Base-by-base conservation (phyloP, 2,888 invertebrate genomes). In the Caenorhabditis sulstoni region DNA sequence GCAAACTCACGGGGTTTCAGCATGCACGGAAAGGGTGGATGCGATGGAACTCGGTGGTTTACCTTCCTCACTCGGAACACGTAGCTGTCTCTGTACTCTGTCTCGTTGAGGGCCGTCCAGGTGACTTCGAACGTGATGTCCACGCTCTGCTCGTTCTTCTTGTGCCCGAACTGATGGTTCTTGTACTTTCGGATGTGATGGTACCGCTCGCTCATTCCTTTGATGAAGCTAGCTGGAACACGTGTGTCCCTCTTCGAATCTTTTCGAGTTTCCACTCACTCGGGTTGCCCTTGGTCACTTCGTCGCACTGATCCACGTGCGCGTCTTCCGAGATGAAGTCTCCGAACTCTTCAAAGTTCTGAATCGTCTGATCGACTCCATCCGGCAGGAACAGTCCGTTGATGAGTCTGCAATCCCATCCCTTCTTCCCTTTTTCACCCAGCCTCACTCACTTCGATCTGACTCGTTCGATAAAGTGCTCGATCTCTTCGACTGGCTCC, bases 331-430 rank as follows among this genome's bases (percentile, higher is more conserved):
- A 4, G 12, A 67, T 49, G 12, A 47, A 50, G 12, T 67, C 67
- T 18, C 67, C 67, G 23, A 67, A 58, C 0, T 58, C 67, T 50
- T 67, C 67, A 49, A 67, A 67, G 16, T 58, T 14, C 23, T 50
- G 23, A 9, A 58, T 7, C n/a, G 22, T 58, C n/a, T 58, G 49
- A 0, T n/a, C 8, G 3, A 1, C 41, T 5, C 65, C 55, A n/a
- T 65, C 50, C 2, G 65, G 65, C 9, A 67, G 41, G 20, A 67
- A 67, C 41, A 67, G 41, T 5, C 41, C 58, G 45, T 22, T 58
- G 5, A 14, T 12, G 12, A 67, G 58, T 29, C 67, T 67, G 7
- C 47, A 47, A 12, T 2, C n/a, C 3, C 29, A 18, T 59, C 11
- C 16, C 18, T 41, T 4, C 41, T 8, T 12, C 5, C 44, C n/a